Base-by-base conservation (phyloP, 2,888 invertebrate species). In the Lycocerus yunnanus region DNA sequence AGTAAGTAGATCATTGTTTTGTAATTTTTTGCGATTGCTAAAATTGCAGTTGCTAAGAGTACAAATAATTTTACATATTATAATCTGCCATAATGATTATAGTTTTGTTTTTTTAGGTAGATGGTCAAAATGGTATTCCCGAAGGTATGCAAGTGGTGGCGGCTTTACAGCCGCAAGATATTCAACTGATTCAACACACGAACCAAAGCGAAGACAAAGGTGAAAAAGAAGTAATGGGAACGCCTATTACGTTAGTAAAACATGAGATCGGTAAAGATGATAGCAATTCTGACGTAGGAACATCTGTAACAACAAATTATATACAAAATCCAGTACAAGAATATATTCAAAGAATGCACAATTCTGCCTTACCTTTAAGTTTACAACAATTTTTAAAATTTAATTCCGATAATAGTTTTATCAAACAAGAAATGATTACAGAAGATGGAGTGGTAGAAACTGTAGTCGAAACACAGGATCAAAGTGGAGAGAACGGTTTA, bases 111-210 rank as follows among this genome's bases (percentile, higher is more conserved):
- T 74, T 77, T 58, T 63, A 83, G 82, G 82, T 87, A 59, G 87
- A 87, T 75, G 87, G 87, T 24, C 87, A 87, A 79, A 89, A 89
- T 3, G 89, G 89, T 16, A 87, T 89, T 3, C 88, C 89, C 0
- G 90, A 90, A 88, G 92, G 93, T 18, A 87, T 93, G 80, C 93
- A 93, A 68, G 90, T 93, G 20, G 89, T 93, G 16, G 90, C 93
- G 0, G 90, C 92, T 10, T 85, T 93, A 71, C 89, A 89, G 82
- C 93, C 93, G 0, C 93, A 92, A 80, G 93, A 94, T 80, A 89
- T 94, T 84, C 93, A 93, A 81, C 83, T 93, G 16, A 87, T 91
- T 75, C 86, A 87, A n/a, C 70, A 73, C 6, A 58, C 68, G 13
- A 71, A 72, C 20, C 43, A 66, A 13, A 66, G 43, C 11, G 76